phyloP scores from a whole-genome alignment of 92 coral and sea anemone genomes.

The Heliopora coerulea region DNA sequence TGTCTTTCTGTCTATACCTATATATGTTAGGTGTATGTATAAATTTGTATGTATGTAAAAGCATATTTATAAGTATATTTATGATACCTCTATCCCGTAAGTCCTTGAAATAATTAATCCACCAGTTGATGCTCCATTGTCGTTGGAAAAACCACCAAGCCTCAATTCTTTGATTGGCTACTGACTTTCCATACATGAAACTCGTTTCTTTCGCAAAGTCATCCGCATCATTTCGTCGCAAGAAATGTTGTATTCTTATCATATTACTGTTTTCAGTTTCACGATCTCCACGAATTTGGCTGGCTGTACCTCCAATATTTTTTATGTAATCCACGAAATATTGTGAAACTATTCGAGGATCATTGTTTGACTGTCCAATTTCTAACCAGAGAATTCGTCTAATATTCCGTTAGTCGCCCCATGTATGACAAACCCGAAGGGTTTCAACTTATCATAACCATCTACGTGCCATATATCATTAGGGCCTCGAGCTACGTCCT shows the following conservation, averaged over 20 bases:
- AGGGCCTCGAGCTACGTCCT: conserved; percentile 32
- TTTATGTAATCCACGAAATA: conserved; percentile 30
- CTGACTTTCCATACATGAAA: conserved; percentile 57
- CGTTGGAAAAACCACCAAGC: conserved; percentile 57
- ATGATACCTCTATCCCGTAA: conserved; percentile 46
- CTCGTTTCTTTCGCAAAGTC: conserved; percentile 50
- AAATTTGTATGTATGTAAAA: too few relatives aligned
- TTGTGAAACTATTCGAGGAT: conserved; percentile 44
- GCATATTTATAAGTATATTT: too few relatives aligned
- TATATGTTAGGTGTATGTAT: too few relatives aligned
- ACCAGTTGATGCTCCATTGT: conserved; percentile 50
- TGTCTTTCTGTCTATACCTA: too few relatives aligned
- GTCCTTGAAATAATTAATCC: conserved; percentile 60
- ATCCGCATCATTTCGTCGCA: conserved; percentile 40
- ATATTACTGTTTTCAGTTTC: conserved; percentile 50
- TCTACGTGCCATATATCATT: conserved; percentile 49
- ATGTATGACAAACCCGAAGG: conserved; percentile 44
- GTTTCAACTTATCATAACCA: conserved; percentile 51
- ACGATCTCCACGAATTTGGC: conserved; percentile 40
- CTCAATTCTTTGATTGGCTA: conserved; percentile 60
- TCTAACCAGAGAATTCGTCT: conserved; percentile 53
- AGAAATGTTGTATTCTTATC: conserved; percentile 41
- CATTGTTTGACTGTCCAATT: conserved; percentile 49
- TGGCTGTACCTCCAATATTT: conserved; percentile 29
- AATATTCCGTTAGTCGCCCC: conserved; percentile 52